A percentile compares a stretch with the other conserved stretches of the same genome.
Evolutionary conservation across 2,113 vertebrate genomes (phyloP).

Genomic region (Petrocephalus zakoni): DNA sequence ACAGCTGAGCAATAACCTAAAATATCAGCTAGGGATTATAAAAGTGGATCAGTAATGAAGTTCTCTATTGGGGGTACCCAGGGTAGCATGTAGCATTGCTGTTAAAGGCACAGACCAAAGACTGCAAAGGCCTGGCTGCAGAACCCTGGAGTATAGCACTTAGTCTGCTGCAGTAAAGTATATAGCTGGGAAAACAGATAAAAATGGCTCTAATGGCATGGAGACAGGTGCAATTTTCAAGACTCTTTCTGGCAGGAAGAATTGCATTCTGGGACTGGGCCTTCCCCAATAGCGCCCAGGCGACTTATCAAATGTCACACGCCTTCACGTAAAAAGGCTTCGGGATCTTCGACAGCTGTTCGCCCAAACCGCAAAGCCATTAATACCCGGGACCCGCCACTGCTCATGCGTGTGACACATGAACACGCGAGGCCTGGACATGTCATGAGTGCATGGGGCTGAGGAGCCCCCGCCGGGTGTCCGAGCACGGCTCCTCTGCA

Average conservation of each 20-base stretch:
- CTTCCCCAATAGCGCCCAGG: background rate
- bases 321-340: background rate
- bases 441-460: background rate
- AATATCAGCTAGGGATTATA: background rate
- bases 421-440: background rate
- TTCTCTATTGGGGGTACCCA: background rate
- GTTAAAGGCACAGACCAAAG: background rate
- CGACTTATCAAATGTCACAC: background rate
- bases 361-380: background rate
- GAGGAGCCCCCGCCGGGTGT: too few species aligned
- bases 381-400: background rate
- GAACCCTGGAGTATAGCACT: background rate
- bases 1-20: background rate
- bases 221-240: constrained; percentile 1
- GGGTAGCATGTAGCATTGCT: background rate
- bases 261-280: background rate
- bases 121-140: background rate
- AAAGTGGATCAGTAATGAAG: background rate
- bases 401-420: background rate
- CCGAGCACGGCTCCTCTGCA: background rate
- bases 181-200: background rate
- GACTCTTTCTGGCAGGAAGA: background rate
- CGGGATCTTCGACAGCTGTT: background rate
- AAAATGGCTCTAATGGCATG: background rate
- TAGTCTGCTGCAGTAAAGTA: background rate